These are phyloP conservation scores for Rhadina sibilatrix DNA, from an alignment of 2,113 vertebrate genomes.

Conservation along the genomic window DNA sequence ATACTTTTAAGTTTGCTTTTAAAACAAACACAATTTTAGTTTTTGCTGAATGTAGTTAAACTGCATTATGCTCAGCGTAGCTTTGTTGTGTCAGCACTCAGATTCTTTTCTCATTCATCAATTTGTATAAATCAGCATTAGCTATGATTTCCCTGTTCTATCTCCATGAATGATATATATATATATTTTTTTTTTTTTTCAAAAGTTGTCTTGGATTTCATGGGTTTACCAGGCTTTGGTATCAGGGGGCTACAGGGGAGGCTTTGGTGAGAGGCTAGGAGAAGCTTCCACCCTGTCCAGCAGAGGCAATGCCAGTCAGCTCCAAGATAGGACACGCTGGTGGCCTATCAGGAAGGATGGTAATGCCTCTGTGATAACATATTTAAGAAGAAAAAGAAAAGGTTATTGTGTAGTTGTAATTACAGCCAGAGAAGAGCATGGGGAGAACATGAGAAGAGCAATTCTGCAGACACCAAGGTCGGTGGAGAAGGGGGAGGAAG, in stretches of 20 bases:
- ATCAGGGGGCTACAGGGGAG: not conserved
- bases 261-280: not conserved
- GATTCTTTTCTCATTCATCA: not conserved
- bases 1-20: not conserved
- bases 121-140: not conserved
- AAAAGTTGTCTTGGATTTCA: not conserved
- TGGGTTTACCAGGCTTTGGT: not conserved
- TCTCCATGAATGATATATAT: not conserved
- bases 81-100: not conserved
- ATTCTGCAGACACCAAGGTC: not conserved
- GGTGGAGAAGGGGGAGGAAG: no score
- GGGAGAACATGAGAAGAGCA: not conserved
- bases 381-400: not conserved
- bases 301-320: not conserved
- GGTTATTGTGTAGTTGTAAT: no score
- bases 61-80: not conserved
- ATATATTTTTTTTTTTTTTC: not conserved
- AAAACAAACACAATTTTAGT: not conserved
- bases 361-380: not conserved
- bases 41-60: not conserved
- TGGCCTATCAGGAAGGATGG: not conserved
- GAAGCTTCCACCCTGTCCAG: not conserved
- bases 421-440: not conserved
- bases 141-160: not conserved
- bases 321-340: not conserved